A percentile compares a stretch with the other conserved stretches of the same genome.
Conservation (phyloP, 1,140 invertebrate species). For the Ceratina australensis region DNA sequence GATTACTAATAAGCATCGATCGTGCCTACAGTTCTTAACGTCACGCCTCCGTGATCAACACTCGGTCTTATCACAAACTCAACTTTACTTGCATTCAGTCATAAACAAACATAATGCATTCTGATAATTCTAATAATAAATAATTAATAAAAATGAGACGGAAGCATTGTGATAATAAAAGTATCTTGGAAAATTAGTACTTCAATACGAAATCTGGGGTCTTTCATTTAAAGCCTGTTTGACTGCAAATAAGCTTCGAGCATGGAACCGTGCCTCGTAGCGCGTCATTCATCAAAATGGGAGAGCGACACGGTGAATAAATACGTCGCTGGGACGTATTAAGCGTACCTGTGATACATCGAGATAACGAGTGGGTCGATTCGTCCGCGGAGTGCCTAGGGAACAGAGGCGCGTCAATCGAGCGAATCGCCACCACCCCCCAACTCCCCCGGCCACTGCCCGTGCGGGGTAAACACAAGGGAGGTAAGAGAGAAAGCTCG, state of each 20-base stretch:
- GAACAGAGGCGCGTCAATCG: slow-evolving; percentile 8
- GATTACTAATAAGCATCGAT: slow-evolving; percentile 75
- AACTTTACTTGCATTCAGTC: too few relatives aligned
- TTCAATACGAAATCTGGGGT: too few relatives aligned
- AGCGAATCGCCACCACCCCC: too few relatives aligned
- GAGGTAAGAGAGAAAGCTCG: slow-evolving; percentile 63
- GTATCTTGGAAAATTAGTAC: background rate
- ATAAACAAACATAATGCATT: too few relatives aligned
- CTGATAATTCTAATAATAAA: too few relatives aligned
- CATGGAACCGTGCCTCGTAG: slow-evolving; percentile 14
- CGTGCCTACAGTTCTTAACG: slow-evolving; percentile 6
- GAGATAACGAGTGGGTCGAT: slow-evolving; percentile 64
- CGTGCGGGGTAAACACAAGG: slow-evolving; percentile 51
- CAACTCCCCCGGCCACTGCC: too few relatives aligned
- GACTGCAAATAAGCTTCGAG: too few relatives aligned
- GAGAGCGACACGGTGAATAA: slow-evolving; percentile 63
- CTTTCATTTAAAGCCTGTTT: too few relatives aligned
- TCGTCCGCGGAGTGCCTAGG: slow-evolving; percentile 45
- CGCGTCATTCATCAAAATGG: slow-evolving; percentile 61
- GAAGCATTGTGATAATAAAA: too few relatives aligned
- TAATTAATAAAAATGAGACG: too few relatives aligned
- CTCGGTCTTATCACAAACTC: background rate
- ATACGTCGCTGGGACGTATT: slow-evolving; percentile 60
- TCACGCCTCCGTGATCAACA: background rate
- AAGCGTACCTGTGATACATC: slow-evolving; percentile 62